A percentile compares a stretch with the other conserved stretches of the same genome.
Evolutionary conservation across 2,113 vertebrate species (phyloP).

Genomic region (Lagopus muta): DNA sequence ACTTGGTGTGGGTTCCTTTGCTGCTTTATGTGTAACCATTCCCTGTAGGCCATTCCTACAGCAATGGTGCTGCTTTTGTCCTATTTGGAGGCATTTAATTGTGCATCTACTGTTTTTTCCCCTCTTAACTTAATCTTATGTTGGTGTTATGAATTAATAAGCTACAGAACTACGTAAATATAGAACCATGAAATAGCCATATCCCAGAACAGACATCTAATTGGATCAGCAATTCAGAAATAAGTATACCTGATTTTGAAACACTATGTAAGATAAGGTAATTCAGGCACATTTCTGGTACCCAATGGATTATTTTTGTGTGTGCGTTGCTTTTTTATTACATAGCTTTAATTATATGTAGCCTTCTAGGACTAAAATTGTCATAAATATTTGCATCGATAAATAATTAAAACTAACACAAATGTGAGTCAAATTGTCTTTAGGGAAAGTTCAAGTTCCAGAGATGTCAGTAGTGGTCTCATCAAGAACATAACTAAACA

Average conservation of each 20-base stretch:
- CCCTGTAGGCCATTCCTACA: not conserved
- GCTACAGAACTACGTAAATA: not conserved
- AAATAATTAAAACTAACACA: constrained; percentile 56
- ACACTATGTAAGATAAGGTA: not conserved
- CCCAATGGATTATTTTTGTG: not conserved
- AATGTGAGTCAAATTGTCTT: constrained; percentile 25
- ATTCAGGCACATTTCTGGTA: not conserved
- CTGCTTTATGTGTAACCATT: fast-evolving
- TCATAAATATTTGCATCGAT: constrained; percentile 57
- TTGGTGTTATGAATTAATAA: not conserved
- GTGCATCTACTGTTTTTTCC: not conserved
- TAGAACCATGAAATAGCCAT: not conserved
- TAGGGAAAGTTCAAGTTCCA: constrained; percentile 27
- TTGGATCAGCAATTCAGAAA: not conserved
- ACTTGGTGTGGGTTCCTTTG: not conserved
- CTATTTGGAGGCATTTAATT: not conserved
- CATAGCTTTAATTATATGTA: constrained; percentile 15
- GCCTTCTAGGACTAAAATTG: not conserved
- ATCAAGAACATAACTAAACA: not conserved
- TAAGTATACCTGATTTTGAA: not conserved
- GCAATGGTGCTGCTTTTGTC: not conserved
- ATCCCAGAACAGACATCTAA: not conserved
- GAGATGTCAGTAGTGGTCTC: constrained; percentile 9
- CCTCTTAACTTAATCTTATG: not conserved
- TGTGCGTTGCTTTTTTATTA: not conserved